Evolutionary conservation across 2,113 vertebrate genomes (phyloP).

Genomic region (Varanus salvator): DNA sequence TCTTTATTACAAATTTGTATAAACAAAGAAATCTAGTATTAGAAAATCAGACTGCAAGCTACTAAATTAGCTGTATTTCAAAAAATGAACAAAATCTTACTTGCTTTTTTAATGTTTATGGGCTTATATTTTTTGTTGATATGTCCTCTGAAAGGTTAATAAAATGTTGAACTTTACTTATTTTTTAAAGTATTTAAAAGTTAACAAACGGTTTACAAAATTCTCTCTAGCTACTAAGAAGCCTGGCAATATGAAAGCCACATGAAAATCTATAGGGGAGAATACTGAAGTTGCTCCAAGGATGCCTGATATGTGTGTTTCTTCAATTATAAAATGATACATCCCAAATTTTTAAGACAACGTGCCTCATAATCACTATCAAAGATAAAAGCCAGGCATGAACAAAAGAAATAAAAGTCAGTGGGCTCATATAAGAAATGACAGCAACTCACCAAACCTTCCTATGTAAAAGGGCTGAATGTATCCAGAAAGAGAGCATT

Average conservation of each 20-base stretch:
- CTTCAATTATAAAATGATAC: slow-evolving; percentile 31
- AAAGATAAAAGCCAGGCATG: slow-evolving; percentile 48
- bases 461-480: slow-evolving; percentile 61
- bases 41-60: neutral
- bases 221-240: slow-evolving; percentile 25
- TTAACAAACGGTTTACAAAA: slow-evolving; percentile 33
- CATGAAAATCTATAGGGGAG: slow-evolving; percentile 17
- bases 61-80: neutral
- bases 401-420: slow-evolving; percentile 58
- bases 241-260: slow-evolving; percentile 35
- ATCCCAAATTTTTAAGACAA: slow-evolving; percentile 56
- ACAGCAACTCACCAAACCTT: slow-evolving; percentile 70
- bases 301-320: slow-evolving; percentile 9
- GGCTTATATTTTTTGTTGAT: slow-evolving; percentile 38
- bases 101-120: neutral
- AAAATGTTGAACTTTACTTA: slow-evolving; percentile 30
- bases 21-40: neutral
- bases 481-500: slow-evolving; percentile 67
- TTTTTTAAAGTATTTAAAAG: slow-evolving; percentile 6
- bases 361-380: slow-evolving; percentile 43
- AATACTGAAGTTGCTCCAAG: slow-evolving; percentile 46
- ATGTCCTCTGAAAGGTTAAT: slow-evolving; percentile 28
- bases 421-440: slow-evolving; percentile 59
- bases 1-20: neutral
- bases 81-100: neutral